Conservation (phyloP, 2,888 invertebrate genomes). For the Diaperis boleti region DNA sequence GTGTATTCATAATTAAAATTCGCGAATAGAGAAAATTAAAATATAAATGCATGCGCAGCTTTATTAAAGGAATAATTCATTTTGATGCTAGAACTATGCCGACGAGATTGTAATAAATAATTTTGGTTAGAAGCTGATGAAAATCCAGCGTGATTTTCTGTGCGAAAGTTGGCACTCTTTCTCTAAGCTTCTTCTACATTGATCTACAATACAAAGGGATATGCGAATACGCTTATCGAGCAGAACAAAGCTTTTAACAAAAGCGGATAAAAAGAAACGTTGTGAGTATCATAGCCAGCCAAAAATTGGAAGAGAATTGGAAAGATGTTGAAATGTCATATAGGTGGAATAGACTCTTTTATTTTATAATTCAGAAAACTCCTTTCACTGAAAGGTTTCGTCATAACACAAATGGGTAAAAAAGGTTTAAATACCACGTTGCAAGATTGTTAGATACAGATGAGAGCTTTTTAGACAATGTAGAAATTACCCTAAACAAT, state of each 20-base stretch:
- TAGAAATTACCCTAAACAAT: too few relatives aligned
- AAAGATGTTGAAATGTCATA: background rate
- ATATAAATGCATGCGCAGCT: background rate
- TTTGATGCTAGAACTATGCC: background rate
- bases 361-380: too few relatives aligned
- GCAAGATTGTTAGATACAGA: too few relatives aligned
- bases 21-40: background rate
- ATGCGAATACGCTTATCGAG: constrained; percentile 45
- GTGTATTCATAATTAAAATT: constrained; percentile 13
- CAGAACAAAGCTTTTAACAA: constrained; percentile 46
- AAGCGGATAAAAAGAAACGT: constrained; percentile 39
- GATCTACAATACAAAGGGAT: constrained; percentile 44
- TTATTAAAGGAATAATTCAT: background rate
- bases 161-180: background rate
- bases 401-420: too few relatives aligned
- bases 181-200: constrained; percentile 26
- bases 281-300: constrained; percentile 27
- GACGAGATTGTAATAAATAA: background rate
- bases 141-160: constrained; percentile 16
- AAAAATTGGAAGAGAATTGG: constrained; percentile 19
- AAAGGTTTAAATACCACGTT: too few relatives aligned
- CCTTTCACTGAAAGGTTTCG: too few relatives aligned
- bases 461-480: too few relatives aligned
- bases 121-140: background rate
- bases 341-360: too few relatives aligned